These are phyloP conservation scores for Osmerus eperlanus DNA, from an alignment of 2,113 vertebrate genomes.

Conservation along the genomic window DNA sequence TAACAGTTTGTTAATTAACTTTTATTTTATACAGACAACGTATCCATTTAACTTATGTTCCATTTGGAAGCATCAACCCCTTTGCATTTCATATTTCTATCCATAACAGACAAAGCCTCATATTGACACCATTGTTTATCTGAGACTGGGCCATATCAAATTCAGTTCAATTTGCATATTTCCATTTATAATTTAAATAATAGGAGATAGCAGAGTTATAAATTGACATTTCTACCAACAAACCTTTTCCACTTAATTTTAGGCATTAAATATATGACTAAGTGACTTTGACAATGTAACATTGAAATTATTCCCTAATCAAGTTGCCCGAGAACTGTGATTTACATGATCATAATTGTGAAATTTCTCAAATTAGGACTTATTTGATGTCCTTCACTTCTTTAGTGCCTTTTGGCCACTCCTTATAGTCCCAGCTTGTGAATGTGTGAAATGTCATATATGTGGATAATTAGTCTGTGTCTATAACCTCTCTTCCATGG, in stretches of 20 bases:
- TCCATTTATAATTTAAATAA: constrained; percentile 60
- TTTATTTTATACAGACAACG: constrained; percentile 79
- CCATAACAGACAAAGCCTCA: constrained; percentile 35
- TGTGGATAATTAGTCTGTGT: neutral
- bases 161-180: constrained; percentile 65
- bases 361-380: neutral
- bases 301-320: too few relatives aligned
- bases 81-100: constrained; percentile 16
- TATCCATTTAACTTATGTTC: constrained; percentile 36
- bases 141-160: constrained; percentile 62
- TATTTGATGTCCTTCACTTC: neutral
- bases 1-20: constrained; percentile 98
- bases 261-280: constrained; percentile 29
- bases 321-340: too few relatives aligned
- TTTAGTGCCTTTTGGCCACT: neutral
- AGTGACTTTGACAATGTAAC: neutral
- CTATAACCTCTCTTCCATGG: neutral
- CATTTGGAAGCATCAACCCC: too few relatives aligned
- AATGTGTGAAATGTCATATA: neutral
- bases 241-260: constrained; percentile 48
- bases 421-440: neutral
- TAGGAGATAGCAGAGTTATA: constrained; percentile 64
- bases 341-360: too few relatives aligned
- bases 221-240: constrained; percentile 64
- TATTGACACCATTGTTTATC: constrained; percentile 51